Conservation (phyloP, 1,140 invertebrate genomes). For the Andrena cerasifolii region DNA sequence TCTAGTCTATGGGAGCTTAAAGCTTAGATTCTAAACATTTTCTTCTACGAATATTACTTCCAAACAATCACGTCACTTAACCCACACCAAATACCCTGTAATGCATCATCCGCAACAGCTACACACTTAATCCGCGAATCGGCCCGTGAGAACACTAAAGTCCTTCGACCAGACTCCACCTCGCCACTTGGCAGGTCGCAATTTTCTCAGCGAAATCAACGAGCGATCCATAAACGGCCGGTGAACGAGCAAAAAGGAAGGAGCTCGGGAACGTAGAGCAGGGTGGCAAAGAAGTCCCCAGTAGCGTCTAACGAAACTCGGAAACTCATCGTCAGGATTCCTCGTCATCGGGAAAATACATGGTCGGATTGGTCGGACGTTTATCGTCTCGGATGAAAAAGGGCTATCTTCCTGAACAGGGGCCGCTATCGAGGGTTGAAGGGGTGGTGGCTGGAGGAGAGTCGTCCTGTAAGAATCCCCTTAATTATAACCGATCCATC, state of each 20-base stretch:
- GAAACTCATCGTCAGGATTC: conserved; percentile 20
- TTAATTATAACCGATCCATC: conserved; percentile 74
- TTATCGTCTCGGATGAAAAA: conserved; percentile 55
- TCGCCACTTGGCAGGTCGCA: too few relatives aligned
- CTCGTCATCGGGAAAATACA: conserved; percentile 24
- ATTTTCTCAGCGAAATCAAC: background rate
- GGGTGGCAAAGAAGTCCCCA: background rate
- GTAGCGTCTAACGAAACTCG: background rate
- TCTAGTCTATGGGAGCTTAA: too few relatives aligned
- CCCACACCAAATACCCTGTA: too few relatives aligned
- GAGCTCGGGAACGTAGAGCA: background rate
- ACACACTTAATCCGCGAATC: too few relatives aligned
- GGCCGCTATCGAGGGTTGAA: background rate
- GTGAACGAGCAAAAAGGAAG: background rate
- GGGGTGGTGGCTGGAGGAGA: conserved; percentile 28
- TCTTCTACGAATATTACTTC: too few relatives aligned
- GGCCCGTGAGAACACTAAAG: background rate
- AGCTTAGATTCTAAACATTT: too few relatives aligned
- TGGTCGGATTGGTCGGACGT: background rate
- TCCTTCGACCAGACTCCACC: background rate
- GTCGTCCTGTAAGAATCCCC: conserved; percentile 62
- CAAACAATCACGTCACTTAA: too few relatives aligned
- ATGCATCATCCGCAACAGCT: too few relatives aligned
- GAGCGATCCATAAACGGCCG: background rate
- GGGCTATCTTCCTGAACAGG: conserved; percentile 43